Evolutionary conservation across 2,797 vertebrate genomes (phyloP).

Genomic region (Morus bassanus): DNA sequence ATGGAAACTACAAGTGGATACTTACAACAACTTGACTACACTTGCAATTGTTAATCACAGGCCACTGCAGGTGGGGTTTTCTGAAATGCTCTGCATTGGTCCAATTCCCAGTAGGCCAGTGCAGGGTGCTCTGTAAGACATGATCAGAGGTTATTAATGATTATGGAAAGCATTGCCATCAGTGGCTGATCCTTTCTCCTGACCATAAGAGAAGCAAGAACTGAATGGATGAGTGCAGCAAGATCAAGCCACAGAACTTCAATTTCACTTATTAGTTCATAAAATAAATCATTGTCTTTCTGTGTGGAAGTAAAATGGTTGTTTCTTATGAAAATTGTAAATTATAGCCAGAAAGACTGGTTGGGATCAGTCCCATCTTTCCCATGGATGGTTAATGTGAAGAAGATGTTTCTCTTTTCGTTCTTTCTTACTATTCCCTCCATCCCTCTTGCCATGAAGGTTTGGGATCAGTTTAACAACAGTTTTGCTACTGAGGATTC

Average conservation of each 20-base stretch:
- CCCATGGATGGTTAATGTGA: background rate
- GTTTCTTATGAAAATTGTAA: background rate
- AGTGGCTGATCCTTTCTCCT: background rate
- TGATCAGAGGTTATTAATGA: background rate
- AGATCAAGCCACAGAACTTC: background rate
- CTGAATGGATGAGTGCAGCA: rapidly evolving
- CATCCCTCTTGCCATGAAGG: background rate
- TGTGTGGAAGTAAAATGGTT: background rate
- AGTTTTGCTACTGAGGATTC: background rate
- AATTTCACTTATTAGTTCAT: background rate
- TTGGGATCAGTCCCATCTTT: background rate
- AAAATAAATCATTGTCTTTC: background rate
- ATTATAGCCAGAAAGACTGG: background rate
- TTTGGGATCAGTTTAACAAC: background rate
- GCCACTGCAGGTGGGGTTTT: background rate
- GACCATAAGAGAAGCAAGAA: background rate
- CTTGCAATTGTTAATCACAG: background rate
- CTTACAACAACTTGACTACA: background rate
- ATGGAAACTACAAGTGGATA: background rate
- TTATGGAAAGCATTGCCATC: background rate
- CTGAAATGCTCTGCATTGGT: background rate
- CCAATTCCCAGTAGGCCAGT: background rate
- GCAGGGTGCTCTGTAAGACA: background rate
- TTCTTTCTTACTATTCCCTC: background rate
- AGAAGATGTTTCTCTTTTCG: background rate